phyloP scores from a whole-genome alignment of 2,888 invertebrate species.

The Eristalinus aeneus region DNA sequence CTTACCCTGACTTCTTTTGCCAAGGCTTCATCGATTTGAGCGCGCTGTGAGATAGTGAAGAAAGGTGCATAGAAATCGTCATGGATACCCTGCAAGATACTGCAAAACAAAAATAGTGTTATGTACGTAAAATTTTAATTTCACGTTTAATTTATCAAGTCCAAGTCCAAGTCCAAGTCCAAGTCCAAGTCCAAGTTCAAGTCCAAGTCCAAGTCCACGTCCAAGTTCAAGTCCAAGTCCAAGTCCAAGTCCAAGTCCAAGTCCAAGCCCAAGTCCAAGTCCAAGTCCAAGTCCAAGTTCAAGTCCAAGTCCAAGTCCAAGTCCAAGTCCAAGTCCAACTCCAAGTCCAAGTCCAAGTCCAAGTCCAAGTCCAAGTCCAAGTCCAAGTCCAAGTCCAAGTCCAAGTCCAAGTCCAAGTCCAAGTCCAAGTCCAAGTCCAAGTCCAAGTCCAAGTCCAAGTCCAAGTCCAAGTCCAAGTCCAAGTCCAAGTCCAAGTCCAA shows the following conservation, averaged over 20 bases:
- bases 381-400: neutral
- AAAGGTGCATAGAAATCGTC: slow-evolving; percentile 83
- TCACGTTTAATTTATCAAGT: neutral
- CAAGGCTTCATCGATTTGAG: slow-evolving; percentile 82
- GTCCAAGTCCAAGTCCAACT: slow-evolving; percentile 12
- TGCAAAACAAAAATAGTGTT: slow-evolving; percentile 76
- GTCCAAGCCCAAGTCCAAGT: slow-evolving; percentile 31
- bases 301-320: slow-evolving; percentile 33
- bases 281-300: slow-evolving; percentile 30
- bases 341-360: neutral
- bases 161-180: neutral
- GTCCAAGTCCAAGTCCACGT: slow-evolving; percentile 33
- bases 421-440: neutral
- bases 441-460: neutral
- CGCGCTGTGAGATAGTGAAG: slow-evolving; percentile 87
- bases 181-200: slow-evolving; percentile 3
- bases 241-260: slow-evolving; percentile 38
- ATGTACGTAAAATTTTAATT: neutral
- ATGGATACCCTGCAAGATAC: slow-evolving; percentile 81
- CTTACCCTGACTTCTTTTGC: slow-evolving; percentile 76
- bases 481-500: neutral
- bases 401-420: neutral
- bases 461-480: neutral
- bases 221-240: neutral
- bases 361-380: neutral